Base-by-base conservation (phyloP, 2,113 vertebrate species). In the Crotalus horridus region DNA sequence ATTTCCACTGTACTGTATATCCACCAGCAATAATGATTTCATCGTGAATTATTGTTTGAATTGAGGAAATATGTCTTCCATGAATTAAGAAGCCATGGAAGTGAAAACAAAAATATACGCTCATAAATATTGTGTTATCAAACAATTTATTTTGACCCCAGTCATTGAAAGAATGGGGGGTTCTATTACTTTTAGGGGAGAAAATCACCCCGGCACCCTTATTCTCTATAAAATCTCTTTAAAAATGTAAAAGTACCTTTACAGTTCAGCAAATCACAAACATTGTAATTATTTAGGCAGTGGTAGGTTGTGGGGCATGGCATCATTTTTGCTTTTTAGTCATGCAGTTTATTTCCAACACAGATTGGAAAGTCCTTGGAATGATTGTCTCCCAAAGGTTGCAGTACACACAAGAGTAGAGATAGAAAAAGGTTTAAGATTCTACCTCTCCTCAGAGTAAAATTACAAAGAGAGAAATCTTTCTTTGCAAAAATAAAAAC, bases 401-500 rank as follows among this genome's bases (percentile, higher is more conserved):
- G 43, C n/a, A 13, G 48, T 15, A 26, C 6, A 15, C 6, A 48
- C 87, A 91, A 53, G 92, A 91, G 61, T 89, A 88, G 6, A 56
- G 88, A 2, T 92, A 26, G 90, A 51, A 61, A 93, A 94, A 24
- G 1, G 61, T 12, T 15, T 1, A 81, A 24, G 0, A 95, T 55
- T 90, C 91, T 91, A 61, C 58, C 94, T 55, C 53, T 88, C n/a
- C 33, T 88, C 17, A 55, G 29, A 33, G 20, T 33, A n/a, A 93
- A 95, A 59, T 48, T 13, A 93, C 61, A 87, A 81, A 91, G 92
- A 90, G 1, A 88, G 4, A 4, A 85, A 92, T 91, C 93, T 89
- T 29, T 94, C 21, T 24, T 91, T 93, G 95, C 46, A 24, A 93
- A 93, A 81, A 90, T 64, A 56, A 91, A 54, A 8, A 94, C 89